A percentile compares a stretch with the other conserved stretches of the same genome.
Evolutionary conservation across 2,888 invertebrate genomes (phyloP).

Genomic region (Nezara viridula): DNA sequence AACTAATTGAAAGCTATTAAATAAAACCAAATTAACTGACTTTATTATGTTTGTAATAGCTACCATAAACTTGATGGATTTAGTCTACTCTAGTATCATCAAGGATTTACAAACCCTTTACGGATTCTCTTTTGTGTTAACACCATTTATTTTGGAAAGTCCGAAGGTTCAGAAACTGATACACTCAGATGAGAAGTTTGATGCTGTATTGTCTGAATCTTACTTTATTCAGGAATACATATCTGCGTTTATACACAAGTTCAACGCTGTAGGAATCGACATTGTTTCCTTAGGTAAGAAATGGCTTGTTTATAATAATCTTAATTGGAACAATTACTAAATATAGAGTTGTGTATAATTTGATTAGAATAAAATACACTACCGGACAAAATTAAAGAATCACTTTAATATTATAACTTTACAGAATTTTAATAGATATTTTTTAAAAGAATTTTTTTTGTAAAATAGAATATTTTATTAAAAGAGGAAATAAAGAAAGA

Average conservation of each 20-base stretch:
- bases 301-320: not conserved
- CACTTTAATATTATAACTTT: no score
- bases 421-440: no score
- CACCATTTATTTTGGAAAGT: not conserved
- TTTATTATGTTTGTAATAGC: not conserved
- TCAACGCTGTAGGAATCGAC: slow-evolving; percentile 61
- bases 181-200: slow-evolving; percentile 61
- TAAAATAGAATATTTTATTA: no score
- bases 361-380: no score
- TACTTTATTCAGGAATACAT: slow-evolving; percentile 60
- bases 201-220: slow-evolving; percentile 61
- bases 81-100: not conserved
- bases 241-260: slow-evolving; percentile 63
- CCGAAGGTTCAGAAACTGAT: slow-evolving; percentile 53
- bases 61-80: not conserved
- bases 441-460: no score
- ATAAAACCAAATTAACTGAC: not conserved
- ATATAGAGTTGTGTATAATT: no score
- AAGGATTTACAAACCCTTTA: not conserved
- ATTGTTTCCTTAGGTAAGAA: slow-evolving; percentile 52
- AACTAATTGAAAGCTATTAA: not conserved
- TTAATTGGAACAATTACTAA: no score
- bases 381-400: no score
- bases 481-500: no score
- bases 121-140: not conserved